Evolutionary conservation across 2,113 vertebrate genomes (phyloP).

Genomic region (Equus quagga): DNA sequence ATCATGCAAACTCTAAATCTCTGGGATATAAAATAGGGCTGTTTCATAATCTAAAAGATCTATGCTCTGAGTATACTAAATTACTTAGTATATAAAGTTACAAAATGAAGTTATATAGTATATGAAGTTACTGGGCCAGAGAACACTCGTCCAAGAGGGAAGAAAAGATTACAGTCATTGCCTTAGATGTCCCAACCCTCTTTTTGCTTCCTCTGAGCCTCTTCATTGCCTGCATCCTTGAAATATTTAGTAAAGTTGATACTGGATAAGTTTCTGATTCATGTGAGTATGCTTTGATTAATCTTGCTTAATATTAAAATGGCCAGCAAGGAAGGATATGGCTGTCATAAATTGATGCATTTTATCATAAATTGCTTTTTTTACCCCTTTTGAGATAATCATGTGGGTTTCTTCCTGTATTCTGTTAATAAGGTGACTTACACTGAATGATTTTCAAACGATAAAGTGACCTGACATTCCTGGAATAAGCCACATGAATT

Average conservation of each 20-base stretch:
- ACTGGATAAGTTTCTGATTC: not conserved
- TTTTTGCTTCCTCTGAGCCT: not conserved
- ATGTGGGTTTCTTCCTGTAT: not conserved
- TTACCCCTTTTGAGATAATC: not conserved
- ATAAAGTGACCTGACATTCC: not conserved
- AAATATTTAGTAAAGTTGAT: not conserved
- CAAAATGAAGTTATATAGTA: not conserved
- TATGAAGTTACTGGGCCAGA: not conserved
- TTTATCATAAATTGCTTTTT: slow-evolving; percentile 4
- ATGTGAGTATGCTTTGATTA: not conserved
- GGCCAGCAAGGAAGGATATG: not conserved
- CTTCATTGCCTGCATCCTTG: not conserved
- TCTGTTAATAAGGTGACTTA: not conserved
- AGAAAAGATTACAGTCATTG: not conserved
- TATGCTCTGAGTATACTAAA: not conserved
- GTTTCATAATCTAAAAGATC: not conserved
- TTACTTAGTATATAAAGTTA: not conserved
- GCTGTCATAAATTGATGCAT: not conserved
- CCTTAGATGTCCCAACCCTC: not conserved
- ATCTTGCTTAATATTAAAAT: not conserved
- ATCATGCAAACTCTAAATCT: not conserved
- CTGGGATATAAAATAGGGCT: not conserved
- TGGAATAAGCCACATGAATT: not conserved
- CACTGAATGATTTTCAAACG: not conserved
- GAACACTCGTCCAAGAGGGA: not conserved